phyloP scores from a whole-genome alignment of 1,140 invertebrate species.

The Ruditapes philippinarum region DNA sequence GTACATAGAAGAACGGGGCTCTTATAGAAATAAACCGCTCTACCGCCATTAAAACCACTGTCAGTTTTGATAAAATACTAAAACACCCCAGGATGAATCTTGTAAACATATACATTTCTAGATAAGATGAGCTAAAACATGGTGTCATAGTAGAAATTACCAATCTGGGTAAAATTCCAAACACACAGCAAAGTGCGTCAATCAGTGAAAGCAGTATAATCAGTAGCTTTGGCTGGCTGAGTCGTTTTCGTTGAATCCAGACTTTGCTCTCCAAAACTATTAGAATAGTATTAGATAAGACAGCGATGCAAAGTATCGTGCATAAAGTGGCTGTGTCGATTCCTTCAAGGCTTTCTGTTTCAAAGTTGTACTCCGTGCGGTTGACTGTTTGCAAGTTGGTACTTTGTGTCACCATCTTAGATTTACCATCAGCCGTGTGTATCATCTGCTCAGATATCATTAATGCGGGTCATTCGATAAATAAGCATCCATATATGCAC shows the following conservation, averaged over 20 bases:
- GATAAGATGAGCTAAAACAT: neutral
- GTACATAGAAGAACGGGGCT: conserved; percentile 56
- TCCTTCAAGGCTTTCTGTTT: neutral
- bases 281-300: neutral
- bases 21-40: conserved; percentile 49
- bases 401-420: neutral
- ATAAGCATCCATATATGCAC: too few relatives aligned
- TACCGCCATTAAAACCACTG: conserved; percentile 39
- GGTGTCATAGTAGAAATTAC: neutral
- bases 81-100: conserved; percentile 25
- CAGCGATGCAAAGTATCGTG: neutral
- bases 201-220: conserved; percentile 22
- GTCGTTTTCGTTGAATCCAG: conserved; percentile 9
- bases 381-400: neutral
- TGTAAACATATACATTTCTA: conserved; percentile 24
- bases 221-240: conserved; percentile 15
- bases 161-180: conserved; percentile 43
- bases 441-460: too few relatives aligned
- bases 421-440: too few relatives aligned
- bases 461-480: too few relatives aligned
- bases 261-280: conserved; percentile 35
- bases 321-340: neutral
- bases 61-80: conserved; percentile 36
- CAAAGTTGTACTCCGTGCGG: neutral
- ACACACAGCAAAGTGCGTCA: conserved; percentile 8